Conservation (phyloP, 2,888 invertebrate species). For the Chelonus formosanus region DNA sequence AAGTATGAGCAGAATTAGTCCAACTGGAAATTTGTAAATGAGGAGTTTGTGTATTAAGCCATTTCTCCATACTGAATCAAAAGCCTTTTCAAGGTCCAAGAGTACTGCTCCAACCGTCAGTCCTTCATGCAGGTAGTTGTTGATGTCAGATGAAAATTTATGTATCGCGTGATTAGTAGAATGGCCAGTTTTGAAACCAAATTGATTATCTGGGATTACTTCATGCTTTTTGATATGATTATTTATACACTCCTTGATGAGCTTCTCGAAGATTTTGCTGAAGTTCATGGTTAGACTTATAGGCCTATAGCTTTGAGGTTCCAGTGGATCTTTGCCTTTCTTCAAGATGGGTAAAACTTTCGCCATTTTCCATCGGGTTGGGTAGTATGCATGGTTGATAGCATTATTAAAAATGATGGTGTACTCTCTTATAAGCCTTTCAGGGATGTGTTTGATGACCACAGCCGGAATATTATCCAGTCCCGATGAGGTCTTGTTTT, state of each 20-base stretch:
- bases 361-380: slow-evolving; percentile 30
- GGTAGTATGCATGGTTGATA: slow-evolving; percentile 26
- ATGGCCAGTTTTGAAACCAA: slow-evolving; percentile 35
- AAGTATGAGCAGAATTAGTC: slow-evolving; percentile 16
- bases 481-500: slow-evolving; percentile 24
- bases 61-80: slow-evolving; percentile 26
- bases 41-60: slow-evolving; percentile 21
- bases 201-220: slow-evolving; percentile 37
- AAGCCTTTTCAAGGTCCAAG: slow-evolving; percentile 25
- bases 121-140: slow-evolving; percentile 1
- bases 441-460: slow-evolving; percentile 28
- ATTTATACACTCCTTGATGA: slow-evolving; percentile 17
- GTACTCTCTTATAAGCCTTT: slow-evolving; percentile 18
- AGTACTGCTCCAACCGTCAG: slow-evolving; percentile 24
- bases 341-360: slow-evolving; percentile 38
- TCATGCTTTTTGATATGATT: neutral
- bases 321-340: slow-evolving; percentile 30
- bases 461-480: slow-evolving; percentile 22
- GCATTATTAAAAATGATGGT: slow-evolving; percentile 31
- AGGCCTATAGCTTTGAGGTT: slow-evolving; percentile 37
- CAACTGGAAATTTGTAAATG: slow-evolving; percentile 16
- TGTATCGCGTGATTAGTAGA: slow-evolving; percentile 35
- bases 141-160: slow-evolving; percentile 29
- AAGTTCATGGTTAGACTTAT: slow-evolving; percentile 35
- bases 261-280: slow-evolving; percentile 35